Evolutionary conservation across 92 coral and sea anemone species (phyloP), one percentile per base, ranked within the genome.

Genomic region (Phenganax marumi): DNA sequence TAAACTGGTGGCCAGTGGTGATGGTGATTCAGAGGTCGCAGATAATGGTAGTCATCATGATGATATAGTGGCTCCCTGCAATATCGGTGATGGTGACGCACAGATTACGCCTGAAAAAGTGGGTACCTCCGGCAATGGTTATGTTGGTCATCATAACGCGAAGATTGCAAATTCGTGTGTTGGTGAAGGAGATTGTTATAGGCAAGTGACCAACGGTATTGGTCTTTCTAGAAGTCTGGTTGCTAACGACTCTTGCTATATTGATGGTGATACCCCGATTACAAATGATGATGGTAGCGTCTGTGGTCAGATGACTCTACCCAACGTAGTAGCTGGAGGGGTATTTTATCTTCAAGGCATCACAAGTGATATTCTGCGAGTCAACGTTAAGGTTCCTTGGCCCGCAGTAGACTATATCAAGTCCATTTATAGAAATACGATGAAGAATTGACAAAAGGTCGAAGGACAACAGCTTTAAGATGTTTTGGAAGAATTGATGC

Each of bases 361-460:
- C 62, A 66, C 90, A 8, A 84, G 33, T 25, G 90, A 87, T 24
- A 88, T 64, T 43, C 75, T 87, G 65, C 79, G 58, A n/a, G 70
- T 19, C 62, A 21, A 50, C n/a, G 84, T 85, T 51, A 52, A 88
- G 66, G 84, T 84, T 39, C 90, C 90, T 16, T 87, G 90, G 90
- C 90, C 90, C 63, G 90, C 90, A 19, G 72, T 87, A 39, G 90
- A 87, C 79, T 56, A 87, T 84, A 87, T 87, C 81, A 85, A 77
- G 49, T 87, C 90, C 54, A 87, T 87, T 43, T 87, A 87, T 77
- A 65, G 90, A 77, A 87, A 87, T 89, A 87, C 90, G 18, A 87
- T 87, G 90, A 87, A 87, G 68, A 81, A 21, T 47, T 87, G 90
- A 87, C 90, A 69, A 55, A 87, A 73, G 56, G 85, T 77, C 33